Evolutionary conservation across 2,888 invertebrate species (phyloP), one percentile per base, ranked within the genome.

Genomic region (Tethea ocularis): DNA sequence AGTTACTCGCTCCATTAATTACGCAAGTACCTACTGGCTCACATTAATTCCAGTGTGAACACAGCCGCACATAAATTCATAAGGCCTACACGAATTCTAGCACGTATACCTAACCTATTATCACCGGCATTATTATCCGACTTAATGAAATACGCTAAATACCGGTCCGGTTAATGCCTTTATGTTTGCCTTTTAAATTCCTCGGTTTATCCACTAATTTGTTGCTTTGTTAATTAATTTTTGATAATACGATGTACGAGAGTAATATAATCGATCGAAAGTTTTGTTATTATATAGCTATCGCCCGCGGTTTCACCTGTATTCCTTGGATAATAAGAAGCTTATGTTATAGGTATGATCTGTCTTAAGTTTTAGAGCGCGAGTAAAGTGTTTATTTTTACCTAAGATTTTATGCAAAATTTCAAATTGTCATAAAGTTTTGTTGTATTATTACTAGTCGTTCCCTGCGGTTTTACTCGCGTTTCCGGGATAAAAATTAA

Each of bases 141-240:
- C 61, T 66, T 76, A 74, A 78, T 73, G 73, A 77, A 80, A 80
- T 78, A 76, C 74, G 61, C 69, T 63, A 69, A 71, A 77, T 76
- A 68, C 69, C 58, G 54, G 59, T 52, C 64, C 51, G 41, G 62
- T 60, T 61, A 59, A 66, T 59, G 57, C 62, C 64, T 56, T 53
- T 29, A 24, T 13, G 22, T 10, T 53, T 62, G 63, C 26, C 63
- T 61, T 71, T 68, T 60, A 60, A 63, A 7, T 72, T 60, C 63
- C 22, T 36, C 41, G 17, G 59, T 3, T 46, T 46, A 20, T 2
- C 46, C 20, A 20, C 10, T 46, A 46, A 46, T 46, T 17, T 46
- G 8, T 1, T 46, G 10, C 6, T 26, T 46, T 46, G n/a, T 20
- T 61, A 64, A 61, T 67, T 72, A 63, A 67, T 56, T 56, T 56